phyloP scores from a whole-genome alignment of 92 coral and sea anemone genomes.

The Umimayanthus chanpuru region DNA sequence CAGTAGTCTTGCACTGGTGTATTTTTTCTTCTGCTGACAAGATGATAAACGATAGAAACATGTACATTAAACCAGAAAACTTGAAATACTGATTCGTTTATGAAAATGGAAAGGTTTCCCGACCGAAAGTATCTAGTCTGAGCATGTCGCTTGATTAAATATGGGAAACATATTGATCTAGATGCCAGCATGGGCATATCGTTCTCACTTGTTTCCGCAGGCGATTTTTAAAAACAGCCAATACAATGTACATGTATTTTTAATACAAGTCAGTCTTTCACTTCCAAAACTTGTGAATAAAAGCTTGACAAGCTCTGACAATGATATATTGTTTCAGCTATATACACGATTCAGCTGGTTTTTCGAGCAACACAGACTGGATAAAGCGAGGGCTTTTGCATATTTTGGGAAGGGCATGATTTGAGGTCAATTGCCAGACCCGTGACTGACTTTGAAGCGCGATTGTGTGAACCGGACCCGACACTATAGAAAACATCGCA shows the following conservation, averaged over 20 bases:
- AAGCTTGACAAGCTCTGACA: too few species aligned
- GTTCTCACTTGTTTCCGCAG: neutral
- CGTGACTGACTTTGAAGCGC: neutral
- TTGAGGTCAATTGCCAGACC: neutral
- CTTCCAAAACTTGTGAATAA: too few species aligned
- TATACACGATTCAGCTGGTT: neutral
- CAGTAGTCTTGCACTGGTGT: neutral
- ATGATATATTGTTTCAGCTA: neutral
- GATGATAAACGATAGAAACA: too few species aligned
- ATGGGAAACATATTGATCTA: neutral
- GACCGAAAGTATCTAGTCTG: neutral
- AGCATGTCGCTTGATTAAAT: neutral
- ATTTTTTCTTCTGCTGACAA: neutral
- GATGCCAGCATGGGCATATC: neutral
- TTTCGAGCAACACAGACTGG: neutral
- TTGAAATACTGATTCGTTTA: too few species aligned
- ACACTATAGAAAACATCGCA: neutral
- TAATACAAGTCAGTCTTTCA: neutral
- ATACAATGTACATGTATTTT: too few species aligned
- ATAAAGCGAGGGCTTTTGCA: neutral
- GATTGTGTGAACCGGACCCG: neutral
- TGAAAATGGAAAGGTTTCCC: neutral
- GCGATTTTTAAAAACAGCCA: too few species aligned
- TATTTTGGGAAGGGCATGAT: neutral
- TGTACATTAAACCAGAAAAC: too few species aligned